A percentile compares a stretch with the other conserved stretches of the same genome.
phyloP scores from a whole-genome alignment of 2,797 vertebrate genomes.

The Hippocampus kuda region DNA sequence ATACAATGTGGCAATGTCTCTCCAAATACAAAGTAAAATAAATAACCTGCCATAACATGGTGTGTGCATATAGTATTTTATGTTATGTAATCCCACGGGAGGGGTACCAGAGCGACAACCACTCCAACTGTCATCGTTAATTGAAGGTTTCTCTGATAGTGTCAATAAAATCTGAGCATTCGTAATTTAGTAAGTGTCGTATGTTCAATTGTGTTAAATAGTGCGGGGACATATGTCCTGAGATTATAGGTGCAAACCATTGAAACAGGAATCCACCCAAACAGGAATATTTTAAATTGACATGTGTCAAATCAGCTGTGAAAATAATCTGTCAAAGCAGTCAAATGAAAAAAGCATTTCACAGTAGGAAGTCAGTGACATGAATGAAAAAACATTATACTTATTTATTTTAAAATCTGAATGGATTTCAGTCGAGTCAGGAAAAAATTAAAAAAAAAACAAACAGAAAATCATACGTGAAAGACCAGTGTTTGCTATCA shows the following conservation, averaged over 20 bases:
- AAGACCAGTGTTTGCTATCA: neutral
- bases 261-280: neutral
- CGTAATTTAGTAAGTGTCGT: neutral
- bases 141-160: neutral
- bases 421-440: constrained; percentile 33
- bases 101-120: neutral
- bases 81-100: neutral
- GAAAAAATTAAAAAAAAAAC: constrained; percentile 18
- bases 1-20: constrained; percentile 2
- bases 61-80: neutral
- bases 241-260: neutral
- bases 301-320: neutral
- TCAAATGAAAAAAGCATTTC: constrained; percentile 12
- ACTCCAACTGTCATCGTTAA: neutral
- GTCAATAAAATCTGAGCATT: neutral
- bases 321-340: neutral
- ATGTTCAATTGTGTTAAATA: too few relatives aligned
- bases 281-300: too few relatives aligned
- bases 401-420: neutral
- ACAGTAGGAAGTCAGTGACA: constrained; percentile 32
- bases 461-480: too few relatives aligned
- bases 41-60: neutral
- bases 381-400: neutral
- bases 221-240: neutral
- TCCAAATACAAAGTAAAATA: neutral